Evolutionary conservation across 2,797 vertebrate species (phyloP), one percentile per base, ranked within the genome.

Genomic region (Vespertilio murinus): DNA sequence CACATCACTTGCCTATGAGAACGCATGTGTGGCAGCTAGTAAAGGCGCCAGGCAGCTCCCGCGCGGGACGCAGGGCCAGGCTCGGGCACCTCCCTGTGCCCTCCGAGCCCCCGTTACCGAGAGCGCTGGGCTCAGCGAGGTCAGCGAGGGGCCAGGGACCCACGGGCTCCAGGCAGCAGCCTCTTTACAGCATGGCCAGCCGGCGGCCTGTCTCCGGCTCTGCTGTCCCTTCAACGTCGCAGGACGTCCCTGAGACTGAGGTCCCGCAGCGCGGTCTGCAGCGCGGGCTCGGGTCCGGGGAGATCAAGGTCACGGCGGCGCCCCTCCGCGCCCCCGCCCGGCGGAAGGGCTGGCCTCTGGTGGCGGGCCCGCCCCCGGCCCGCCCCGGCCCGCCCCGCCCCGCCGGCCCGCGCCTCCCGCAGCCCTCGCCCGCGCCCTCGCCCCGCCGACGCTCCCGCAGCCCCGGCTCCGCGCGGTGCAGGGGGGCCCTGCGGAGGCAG

Each of bases 271-370:
- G 33, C 3, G 0, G 5, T 23, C 78, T 22, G 56, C 2, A 8
- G 88, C 79, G 14, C 52, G 0, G 5, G 6, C 35, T 20, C 16
- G 28, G 73, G 42, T 54, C 80, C n/a, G 0, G 8, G 23, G n/a
- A 74, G 89, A 80, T 73, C 96, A 95, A 97, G 95, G 95, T 96
- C 96, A 70, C 30, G 1, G 78, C 70, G 1, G 61, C 12, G 67
- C 52, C 75, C 83, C 67, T 22, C 8, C 0, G 84, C 18, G 78
- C 64, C 92, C 70, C 74, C 16, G 75, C 77, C 87, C 71, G 25
- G 52, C 75, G 8, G 40, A 92, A 88, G 54, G 92, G 88, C 75
- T 8, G 88, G 56, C 86, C 67, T 67, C 45, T 16, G 18, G 22
- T 6, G 35, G 33, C n/a, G 40, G 91, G 80, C 7, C 87, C 96